Evolutionary conservation across 2,113 vertebrate species (phyloP).

Genomic region (Stigmatopora argus): DNA sequence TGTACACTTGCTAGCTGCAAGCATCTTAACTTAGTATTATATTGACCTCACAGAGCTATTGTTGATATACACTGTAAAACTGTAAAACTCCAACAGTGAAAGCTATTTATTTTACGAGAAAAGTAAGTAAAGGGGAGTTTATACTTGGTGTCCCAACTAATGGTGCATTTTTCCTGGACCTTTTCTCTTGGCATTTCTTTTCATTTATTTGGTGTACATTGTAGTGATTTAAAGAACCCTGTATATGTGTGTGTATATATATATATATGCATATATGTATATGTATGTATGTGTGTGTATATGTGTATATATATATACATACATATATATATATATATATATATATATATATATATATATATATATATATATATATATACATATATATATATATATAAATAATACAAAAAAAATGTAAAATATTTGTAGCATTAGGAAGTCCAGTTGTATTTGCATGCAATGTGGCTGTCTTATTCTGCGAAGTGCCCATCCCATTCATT

Average conservation of each 20-base stretch:
- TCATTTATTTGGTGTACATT: constrained; percentile 5
- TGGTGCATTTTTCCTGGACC: constrained; percentile 10
- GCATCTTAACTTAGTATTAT: not conserved
- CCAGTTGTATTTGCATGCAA: constrained; percentile 64
- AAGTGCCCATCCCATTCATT: constrained; percentile 71
- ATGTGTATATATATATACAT: too few species aligned
- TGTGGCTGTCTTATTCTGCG: constrained; percentile 60
- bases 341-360: too few species aligned
- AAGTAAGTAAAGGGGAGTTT: not conserved
- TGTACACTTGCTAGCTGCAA: not conserved
- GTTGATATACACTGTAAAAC: too few species aligned
- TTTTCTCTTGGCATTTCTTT: constrained; percentile 12
- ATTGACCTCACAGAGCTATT: not conserved
- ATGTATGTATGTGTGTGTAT: too few species aligned
- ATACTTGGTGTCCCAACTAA: constrained; percentile 6
- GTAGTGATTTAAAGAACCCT: constrained; percentile 61
- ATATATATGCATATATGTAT: too few species aligned
- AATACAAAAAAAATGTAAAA: not conserved
- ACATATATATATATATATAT: too few species aligned
- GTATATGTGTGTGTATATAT: not conserved
- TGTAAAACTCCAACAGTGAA: not conserved
- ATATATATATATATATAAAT: not conserved
- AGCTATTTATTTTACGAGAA: not conserved
- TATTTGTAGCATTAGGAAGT: not conserved
- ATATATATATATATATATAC: too few species aligned